These are phyloP conservation scores for Mystacides longicornis DNA, from an alignment of 2,888 invertebrate species.

Conservation along the genomic window DNA sequence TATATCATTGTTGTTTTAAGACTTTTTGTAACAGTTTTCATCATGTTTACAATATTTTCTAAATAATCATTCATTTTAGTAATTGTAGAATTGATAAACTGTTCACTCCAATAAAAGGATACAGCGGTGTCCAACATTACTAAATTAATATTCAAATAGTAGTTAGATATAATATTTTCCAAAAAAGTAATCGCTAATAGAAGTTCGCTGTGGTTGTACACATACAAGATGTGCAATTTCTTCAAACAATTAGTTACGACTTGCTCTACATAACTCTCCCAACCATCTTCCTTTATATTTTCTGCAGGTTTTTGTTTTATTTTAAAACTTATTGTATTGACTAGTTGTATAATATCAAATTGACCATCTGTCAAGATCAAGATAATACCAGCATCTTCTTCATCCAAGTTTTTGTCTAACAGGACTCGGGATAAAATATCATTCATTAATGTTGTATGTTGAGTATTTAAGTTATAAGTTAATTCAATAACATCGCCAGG, in stretches of 20 bases:
- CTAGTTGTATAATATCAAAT: conserved; percentile 32
- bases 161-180: conserved; percentile 36
- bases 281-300: conserved; percentile 9
- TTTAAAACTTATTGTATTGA: conserved; percentile 26
- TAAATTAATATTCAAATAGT: conserved; percentile 38
- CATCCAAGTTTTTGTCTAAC: conserved; percentile 30
- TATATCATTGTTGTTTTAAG: conserved; percentile 47
- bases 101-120: conserved; percentile 50
- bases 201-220: conserved; percentile 41
- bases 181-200: conserved; percentile 40
- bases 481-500: conserved; percentile 39
- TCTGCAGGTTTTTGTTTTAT: conserved; percentile 30
- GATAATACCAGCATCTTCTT: conserved; percentile 35
- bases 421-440: conserved; percentile 39
- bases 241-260: conserved; percentile 29
- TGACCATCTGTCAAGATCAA: conserved; percentile 42
- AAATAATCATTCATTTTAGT: conserved; percentile 46
- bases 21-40: conserved; percentile 43
- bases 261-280: conserved; percentile 25
- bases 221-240: conserved; percentile 36
- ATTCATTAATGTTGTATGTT: conserved; percentile 31
- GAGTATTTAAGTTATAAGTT: conserved; percentile 31
- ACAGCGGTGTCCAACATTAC: conserved; percentile 41
- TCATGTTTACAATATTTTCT: conserved; percentile 36
- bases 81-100: conserved; percentile 35